Evolutionary conservation across 2,113 vertebrate genomes (phyloP), one percentile per base, ranked within the genome.

Genomic region (Atherinomorus stipes): DNA sequence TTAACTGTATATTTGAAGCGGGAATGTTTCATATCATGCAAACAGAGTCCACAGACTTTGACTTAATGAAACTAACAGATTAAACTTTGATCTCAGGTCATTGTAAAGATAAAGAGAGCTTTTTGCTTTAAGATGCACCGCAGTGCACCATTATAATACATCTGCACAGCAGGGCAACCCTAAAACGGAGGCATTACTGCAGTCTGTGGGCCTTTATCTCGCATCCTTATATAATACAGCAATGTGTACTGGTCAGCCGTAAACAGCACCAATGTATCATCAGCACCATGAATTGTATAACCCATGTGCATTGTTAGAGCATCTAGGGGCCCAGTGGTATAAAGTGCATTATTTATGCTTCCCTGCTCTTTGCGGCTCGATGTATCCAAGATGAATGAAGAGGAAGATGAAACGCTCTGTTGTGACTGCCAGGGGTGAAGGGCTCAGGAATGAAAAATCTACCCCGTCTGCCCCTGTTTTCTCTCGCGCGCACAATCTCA

Each of bases 331-430:
- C 74, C 37, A 40, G 67, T 62, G 63, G 65, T 37, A 70, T 76
- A 70, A 90, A 88, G 83, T 87, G 83, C 87, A 91, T 92, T 92
- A 92, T 92, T 92, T 88, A 91, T 89, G 76, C 57, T 51, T 83
- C 67, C 76, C 61, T 69, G 76, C 75, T 88, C 83, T 88, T 85
- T 74, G 83, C 73, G 78, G 78, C 81, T 84, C 45, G 19, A 56
- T 76, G 78, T 85, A 81, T 86, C 85, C 70, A 78, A 84, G 88
- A 91, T 91, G 89, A 92, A 91, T 91, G 90, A 84, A 85, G 74
- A 85, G 76, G 83, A 87, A 90, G 89, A 93, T 91, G 87, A 92
- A 92, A 92, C 65, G 31, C 81, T 90, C 69, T 84, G 81, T 81
- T 90, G 90, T 90, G 89, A 89, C 84, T 88, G 90, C 71, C 76